These are phyloP conservation scores for Siphlonurus alternatus DNA, from an alignment of 2,888 invertebrate genomes.

Conservation along the genomic window DNA sequence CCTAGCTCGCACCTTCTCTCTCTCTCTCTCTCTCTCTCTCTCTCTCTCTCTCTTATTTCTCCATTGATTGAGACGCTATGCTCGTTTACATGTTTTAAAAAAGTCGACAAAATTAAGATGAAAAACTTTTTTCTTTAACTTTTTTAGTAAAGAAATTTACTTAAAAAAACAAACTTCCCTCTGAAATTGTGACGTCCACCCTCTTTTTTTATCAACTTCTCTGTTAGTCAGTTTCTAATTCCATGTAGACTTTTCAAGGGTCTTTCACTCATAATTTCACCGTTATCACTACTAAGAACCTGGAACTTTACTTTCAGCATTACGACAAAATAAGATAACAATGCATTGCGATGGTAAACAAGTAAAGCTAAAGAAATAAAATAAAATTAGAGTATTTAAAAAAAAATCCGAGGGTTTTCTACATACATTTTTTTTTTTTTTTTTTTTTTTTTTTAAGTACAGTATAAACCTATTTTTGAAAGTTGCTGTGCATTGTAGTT, in stretches of 20 bases:
- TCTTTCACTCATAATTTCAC: not conserved
- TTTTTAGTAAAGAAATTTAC: not conserved
- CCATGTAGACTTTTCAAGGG: not conserved
- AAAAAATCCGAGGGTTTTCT: too few relatives aligned
- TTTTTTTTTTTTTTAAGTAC: too few relatives aligned
- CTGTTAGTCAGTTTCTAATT: not conserved
- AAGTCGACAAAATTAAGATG: not conserved
- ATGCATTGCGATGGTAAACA: too few relatives aligned
- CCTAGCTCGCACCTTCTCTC: not conserved
- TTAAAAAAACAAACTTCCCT: not conserved
- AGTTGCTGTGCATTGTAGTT: too few relatives aligned
- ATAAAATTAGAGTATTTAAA: too few relatives aligned
- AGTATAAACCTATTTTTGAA: too few relatives aligned
- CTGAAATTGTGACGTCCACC: not conserved
- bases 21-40: not conserved
- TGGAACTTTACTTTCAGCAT: too few relatives aligned
- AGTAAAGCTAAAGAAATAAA: too few relatives aligned
- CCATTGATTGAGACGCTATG: not conserved
- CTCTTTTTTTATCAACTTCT: not conserved
- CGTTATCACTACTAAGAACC: too few relatives aligned
- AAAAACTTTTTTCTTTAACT: not conserved
- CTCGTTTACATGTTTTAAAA: not conserved
- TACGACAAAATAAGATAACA: too few relatives aligned
- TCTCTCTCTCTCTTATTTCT: not conserved
- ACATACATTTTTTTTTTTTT: too few relatives aligned